Base-by-base conservation (phyloP, 2,113 vertebrate species). In the Nothobranchius kuhntae region DNA sequence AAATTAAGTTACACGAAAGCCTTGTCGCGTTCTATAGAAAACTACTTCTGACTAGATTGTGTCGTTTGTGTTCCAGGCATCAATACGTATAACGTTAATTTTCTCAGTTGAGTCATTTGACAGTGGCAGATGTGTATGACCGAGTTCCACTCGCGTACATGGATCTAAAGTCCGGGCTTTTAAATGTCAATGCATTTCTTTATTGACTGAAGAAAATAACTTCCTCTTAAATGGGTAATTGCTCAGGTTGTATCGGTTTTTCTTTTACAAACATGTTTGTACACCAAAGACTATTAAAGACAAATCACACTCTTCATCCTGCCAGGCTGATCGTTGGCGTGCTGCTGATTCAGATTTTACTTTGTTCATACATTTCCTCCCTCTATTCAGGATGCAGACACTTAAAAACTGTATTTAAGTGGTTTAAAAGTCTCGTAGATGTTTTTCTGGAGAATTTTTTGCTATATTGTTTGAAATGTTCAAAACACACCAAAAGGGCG, bases 191-290 rank as follows among this genome's bases (percentile, higher is more conserved):
- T 65, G 57, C 8, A 30, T 66, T 66, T 66, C 30, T 35, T 50
- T 42, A 48, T 47, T 42, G 42, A 36, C 26, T 57, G 45, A 68
- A 54, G 53, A 75, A 61, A 59, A 62, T 17, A 46, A 38, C 65
- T 36, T 35, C 30, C 45, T 47, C 17, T 75, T 4, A 55, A 71
- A 42, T 15, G 21, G 57, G 5, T 65, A 51, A 71, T 46, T 74
- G 47, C 9, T 58, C 8, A 2, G 13, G 3, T 71, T 57, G 40
- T 11, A 56, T 70, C 4, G 9, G 1, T 69, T 59, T 65, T 12
- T 50, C 45, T 42, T 75, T 51, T 9, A 44, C 42, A 48, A 50
- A 35, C 38, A 48, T 46, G 38, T 30, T 3, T 44, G 45, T 38
- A 44, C 51, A 45, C 55, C 35, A 9, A 46, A 59, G 52, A 53